Evolutionary conservation across 2,797 vertebrate genomes (phyloP), one percentile per base, ranked within the genome.

Genomic region (Sebastes diaconus): DNA sequence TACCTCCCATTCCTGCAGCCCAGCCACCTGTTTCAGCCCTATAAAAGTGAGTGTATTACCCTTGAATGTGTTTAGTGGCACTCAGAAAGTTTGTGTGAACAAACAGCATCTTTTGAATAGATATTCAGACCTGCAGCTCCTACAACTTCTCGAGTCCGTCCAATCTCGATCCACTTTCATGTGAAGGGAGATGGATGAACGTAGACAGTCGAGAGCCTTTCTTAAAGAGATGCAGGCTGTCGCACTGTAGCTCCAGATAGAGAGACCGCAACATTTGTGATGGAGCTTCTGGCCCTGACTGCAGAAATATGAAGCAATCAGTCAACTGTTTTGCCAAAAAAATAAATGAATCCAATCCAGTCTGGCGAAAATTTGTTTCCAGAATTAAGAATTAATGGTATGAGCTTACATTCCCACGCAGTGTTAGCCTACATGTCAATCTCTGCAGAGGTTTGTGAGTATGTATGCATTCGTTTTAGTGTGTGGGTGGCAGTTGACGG

Each of bases 21-120:
- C 70, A 76, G 84, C 83, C 92, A 95, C 92, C 91, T 94, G 94
- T 88, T 94, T 85, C 34, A 88, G 78, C 34, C 66, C 72, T 42
- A 79, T 93, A 90, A 89, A 79, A 61, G 25, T 39, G 14, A 70
- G 54, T 52, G 27, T 39, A 84, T 81, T 76, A 75, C 70, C 68
- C 67, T 77, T 80, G 29, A 77, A 85, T 86, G 4, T 30, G 69
- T 72, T 66, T 69, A 6, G 66, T 12, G 52, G 18, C 59, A 67
- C 60, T 77, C 2, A n/a, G 66, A 50, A 9, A 32, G 57, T 71
- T 69, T 79, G 24, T 68, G 65, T 65, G 68, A 84, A 82, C 52
- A 85, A 77, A 77, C 27, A 4, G 10, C 29, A 77, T 30, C 22
- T 52, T 22, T 73, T 11, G 27, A 42, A 55, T 59, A 66, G 6